Base-by-base conservation (phyloP, 2,113 vertebrate species). In the Fulmarus glacialis region DNA sequence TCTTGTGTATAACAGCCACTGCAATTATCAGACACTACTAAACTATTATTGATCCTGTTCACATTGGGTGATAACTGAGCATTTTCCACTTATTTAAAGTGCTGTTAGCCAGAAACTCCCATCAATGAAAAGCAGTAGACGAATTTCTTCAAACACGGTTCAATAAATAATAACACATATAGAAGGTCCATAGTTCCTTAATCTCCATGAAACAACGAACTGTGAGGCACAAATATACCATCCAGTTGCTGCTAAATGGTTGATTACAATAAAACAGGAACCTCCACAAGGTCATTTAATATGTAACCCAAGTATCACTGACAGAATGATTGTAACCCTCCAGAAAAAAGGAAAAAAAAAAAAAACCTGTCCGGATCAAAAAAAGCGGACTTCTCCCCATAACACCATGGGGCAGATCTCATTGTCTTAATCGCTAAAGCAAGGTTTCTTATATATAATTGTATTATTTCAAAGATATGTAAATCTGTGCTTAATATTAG, bases 41-140 rank as follows among this genome's bases (percentile, higher is more conserved):
- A 98, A 98, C 98, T 95, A 98, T 98, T 98, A 99, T 99, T 98
- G 98, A 99, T 99, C 99, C 97, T 90, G 96, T 97, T 98, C 98
- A 98, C 98, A 97, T 97, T 96, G 98, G 98, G 99, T 98, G 99
- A 99, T 98, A 98, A 98, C 97, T 97, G 98, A 99, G 99, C 99
- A 98, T 99, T 98, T 99, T 99, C 99, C 99, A 99, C 99, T 99
- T 98, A 98, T 97, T 97, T 98, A 98, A 98, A 99, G 99, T 99
- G 99, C 98, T 98, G 97, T 98, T 99, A 98, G 98, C 98, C 98
- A 98, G 98, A 98, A 98, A 98, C 97, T 98, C 98, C 98, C 98
- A 98, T 98, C 98, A 98, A 96, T 98, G 98, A 98, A 99, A 98
- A 99, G 99, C 98, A 98, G 98, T 95, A 98, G 98, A 98, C 88